A percentile compares a stretch with the other conserved stretches of the same genome.
phyloP scores from a whole-genome alignment of 2,888 invertebrate genomes.

The Drosophila koepferae region DNA sequence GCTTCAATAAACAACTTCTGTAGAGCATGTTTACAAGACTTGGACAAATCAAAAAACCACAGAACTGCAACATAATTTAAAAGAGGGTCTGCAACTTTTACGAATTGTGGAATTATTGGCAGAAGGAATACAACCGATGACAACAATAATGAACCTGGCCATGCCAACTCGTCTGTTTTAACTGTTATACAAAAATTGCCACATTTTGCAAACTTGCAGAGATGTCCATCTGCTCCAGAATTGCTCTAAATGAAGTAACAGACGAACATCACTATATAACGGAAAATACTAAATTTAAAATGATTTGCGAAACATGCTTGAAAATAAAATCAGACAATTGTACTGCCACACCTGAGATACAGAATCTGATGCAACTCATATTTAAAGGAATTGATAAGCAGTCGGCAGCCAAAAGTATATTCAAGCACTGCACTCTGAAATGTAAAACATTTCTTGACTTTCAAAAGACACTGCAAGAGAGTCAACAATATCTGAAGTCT shows the following conservation, averaged over 20 bases:
- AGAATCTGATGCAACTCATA: slow-evolving; percentile 27
- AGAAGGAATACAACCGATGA: not conserved
- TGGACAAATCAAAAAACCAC: slow-evolving; percentile 11
- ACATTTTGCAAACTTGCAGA: slow-evolving; percentile 48
- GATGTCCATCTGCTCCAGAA: slow-evolving; percentile 31
- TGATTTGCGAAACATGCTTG: slow-evolving; percentile 44
- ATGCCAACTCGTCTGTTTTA: slow-evolving; percentile 31
- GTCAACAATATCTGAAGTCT: slow-evolving; percentile 31
- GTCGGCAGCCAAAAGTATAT: slow-evolving; percentile 6
- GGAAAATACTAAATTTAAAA: slow-evolving; percentile 6
- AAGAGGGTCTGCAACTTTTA: slow-evolving; percentile 13
- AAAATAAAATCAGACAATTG: slow-evolving; percentile 7
- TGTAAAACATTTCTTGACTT: slow-evolving; percentile 36
- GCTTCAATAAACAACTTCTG: slow-evolving; percentile 43
- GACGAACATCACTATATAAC: slow-evolving; percentile 2
- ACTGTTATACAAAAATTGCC: slow-evolving; percentile 31
- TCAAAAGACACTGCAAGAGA: slow-evolving; percentile 25
- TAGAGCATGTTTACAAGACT: slow-evolving; percentile 39
- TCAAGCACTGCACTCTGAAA: slow-evolving; percentile 40
- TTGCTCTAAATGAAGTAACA: slow-evolving; percentile 32
- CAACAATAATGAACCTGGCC: not conserved
- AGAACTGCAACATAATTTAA: slow-evolving; percentile 16
- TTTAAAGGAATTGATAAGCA: slow-evolving; percentile 12
- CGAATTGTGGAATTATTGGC: slow-evolving; percentile 28
- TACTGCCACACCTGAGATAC: slow-evolving; percentile 3